phyloP scores from a whole-genome alignment of 2,888 invertebrate genomes.

The Calameuta pallipes region DNA sequence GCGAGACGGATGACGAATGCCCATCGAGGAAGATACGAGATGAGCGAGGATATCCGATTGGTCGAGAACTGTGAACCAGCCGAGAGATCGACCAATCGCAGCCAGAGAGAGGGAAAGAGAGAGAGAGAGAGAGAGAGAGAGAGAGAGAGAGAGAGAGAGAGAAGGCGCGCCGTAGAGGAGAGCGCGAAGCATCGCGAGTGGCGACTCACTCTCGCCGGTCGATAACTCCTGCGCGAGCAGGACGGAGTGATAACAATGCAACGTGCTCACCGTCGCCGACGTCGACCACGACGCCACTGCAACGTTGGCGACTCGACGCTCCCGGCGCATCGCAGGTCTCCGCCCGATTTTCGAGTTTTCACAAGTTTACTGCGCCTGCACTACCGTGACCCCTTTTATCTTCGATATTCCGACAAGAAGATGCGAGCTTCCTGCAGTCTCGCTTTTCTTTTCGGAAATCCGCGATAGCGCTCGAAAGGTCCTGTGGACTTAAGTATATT shows the following conservation, averaged over 20 bases:
- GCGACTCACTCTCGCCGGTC: conserved; percentile 27
- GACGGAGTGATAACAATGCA: conserved; percentile 51
- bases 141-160: background rate
- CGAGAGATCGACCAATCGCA: background rate
- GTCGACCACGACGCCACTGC: background rate
- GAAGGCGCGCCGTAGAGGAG: background rate
- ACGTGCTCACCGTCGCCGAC: conserved; percentile 33
- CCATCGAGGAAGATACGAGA: background rate
- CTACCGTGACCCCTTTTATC: conserved; percentile 12
- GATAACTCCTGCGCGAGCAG: conserved; percentile 35
- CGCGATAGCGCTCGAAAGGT: background rate
- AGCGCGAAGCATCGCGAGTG: conserved; percentile 12
- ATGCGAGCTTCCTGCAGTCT: too few relatives aligned
- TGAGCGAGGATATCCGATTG: background rate
- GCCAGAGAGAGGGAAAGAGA: conserved; percentile 12
- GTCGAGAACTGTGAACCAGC: background rate
- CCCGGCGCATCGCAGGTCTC: background rate
- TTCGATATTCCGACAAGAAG: background rate
- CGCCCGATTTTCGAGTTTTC: conserved; percentile 7
- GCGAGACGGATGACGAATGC: conserved; percentile 2
- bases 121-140: background rate
- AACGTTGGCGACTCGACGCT: background rate
- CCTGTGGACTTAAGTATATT: background rate
- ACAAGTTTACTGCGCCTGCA: conserved; percentile 2
- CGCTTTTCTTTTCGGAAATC: background rate